Conservation (phyloP, 1,140 invertebrate species). For the Trinorchestia longiramus region DNA sequence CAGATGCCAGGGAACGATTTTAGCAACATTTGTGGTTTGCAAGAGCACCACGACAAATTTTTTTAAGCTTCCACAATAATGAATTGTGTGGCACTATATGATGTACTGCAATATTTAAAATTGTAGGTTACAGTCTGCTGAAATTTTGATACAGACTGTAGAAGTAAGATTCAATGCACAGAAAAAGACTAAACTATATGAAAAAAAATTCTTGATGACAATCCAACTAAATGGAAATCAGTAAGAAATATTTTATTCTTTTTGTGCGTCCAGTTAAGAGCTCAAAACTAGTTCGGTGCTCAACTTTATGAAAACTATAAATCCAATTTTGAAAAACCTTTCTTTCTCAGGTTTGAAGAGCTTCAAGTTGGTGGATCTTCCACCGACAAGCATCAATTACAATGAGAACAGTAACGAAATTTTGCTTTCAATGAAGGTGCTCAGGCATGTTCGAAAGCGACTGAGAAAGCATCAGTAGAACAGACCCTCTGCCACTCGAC, state of each 20-base stretch:
- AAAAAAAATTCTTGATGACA: not conserved
- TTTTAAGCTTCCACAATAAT: not conserved
- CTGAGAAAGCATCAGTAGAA: not conserved
- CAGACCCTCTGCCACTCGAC: no score
- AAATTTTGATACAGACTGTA: not conserved
- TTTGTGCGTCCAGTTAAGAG: not conserved
- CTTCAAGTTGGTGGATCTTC: not conserved
- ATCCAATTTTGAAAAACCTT: no score
- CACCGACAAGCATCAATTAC: not conserved
- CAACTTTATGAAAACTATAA: no score
- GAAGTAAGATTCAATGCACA: not conserved
- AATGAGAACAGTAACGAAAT: not conserved
- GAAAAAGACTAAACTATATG: not conserved
- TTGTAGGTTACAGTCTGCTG: not conserved
- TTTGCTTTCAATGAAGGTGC: not conserved
- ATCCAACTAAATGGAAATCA: not conserved
- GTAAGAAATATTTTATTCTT: not conserved
- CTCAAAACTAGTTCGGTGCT: not conserved
- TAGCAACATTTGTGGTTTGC: not conserved
- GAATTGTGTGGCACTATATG: not conserved
- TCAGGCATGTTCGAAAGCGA: not conserved
- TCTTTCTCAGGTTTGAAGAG: not conserved
- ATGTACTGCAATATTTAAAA: not conserved
- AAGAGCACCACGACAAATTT: not conserved
- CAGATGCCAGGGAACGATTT: not conserved